phyloP scores from a whole-genome alignment of 2,797 vertebrate genomes.

The Crocodylus rhombifer region DNA sequence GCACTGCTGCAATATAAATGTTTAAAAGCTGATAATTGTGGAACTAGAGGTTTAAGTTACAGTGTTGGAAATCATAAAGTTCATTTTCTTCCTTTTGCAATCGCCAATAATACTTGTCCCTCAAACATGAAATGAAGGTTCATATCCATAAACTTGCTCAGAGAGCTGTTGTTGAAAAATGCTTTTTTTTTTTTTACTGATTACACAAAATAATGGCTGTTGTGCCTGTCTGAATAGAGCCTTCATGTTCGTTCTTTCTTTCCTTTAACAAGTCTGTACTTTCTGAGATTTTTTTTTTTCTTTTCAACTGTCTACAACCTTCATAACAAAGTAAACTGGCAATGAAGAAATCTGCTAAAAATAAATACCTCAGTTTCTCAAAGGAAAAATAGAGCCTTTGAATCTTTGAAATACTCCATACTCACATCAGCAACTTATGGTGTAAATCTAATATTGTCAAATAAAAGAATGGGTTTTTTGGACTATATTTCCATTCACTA shows the following conservation, averaged over 20 bases:
- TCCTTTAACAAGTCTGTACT: background rate
- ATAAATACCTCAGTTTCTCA: background rate
- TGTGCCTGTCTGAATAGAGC: background rate
- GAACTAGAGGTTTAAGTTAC: no score
- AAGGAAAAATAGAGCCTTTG: no score
- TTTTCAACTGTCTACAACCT: background rate
- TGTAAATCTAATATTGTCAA: background rate
- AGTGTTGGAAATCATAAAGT: no score
- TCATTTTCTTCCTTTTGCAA: no score
- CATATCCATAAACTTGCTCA: no score
- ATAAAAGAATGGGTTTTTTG: background rate
- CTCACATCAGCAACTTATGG: background rate
- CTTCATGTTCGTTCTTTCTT: background rate
- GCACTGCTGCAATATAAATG: no score
- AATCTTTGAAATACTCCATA: background rate
- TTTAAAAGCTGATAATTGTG: no score
- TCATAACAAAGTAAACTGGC: background rate
- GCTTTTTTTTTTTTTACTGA: no score
- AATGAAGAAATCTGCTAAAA: background rate
- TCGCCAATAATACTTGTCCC: no score
- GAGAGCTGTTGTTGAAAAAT: no score
- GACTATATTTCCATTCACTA: background rate
- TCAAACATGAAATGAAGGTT: no score
- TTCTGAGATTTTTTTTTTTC: background rate
- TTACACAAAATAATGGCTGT: no score